Evolutionary conservation across 2,888 invertebrate species (phyloP).

Genomic region (Augochlorella aurata): DNA sequence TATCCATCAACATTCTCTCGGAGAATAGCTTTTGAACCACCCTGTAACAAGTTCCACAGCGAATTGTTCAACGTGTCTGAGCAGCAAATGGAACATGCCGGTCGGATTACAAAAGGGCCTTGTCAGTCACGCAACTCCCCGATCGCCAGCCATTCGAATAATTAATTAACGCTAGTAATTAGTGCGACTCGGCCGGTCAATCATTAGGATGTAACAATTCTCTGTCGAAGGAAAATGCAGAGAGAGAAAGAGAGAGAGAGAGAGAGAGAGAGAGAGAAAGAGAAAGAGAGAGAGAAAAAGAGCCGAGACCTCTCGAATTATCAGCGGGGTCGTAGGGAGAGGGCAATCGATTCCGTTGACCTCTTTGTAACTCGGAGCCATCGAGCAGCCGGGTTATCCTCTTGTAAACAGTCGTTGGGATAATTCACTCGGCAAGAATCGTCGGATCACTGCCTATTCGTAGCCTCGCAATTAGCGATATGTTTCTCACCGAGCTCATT

Average conservation of each 20-base stretch:
- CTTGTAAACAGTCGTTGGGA: constrained; percentile 36
- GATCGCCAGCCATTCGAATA: constrained; percentile 46
- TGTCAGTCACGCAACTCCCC: constrained; percentile 58
- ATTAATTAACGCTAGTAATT: constrained; percentile 56
- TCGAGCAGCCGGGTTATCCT: constrained; percentile 27
- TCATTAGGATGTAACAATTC: not conserved
- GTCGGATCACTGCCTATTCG: not conserved
- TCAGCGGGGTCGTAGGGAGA: constrained; percentile 10
- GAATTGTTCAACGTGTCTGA: not conserved
- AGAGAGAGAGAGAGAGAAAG: not conserved
- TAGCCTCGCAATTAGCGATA: not conserved
- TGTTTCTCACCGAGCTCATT: not conserved
- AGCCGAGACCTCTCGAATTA: constrained; percentile 34
- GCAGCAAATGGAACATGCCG: constrained; percentile 18
- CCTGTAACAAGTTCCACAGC: not conserved
- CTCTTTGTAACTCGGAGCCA: constrained; percentile 44
- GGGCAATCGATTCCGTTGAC: constrained; percentile 63
- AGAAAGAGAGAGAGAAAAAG: not conserved
- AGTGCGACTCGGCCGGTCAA: not conserved
- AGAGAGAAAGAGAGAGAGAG: not conserved
- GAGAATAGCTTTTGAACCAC: no score
- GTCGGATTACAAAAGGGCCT: constrained; percentile 33
- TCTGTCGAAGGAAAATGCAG: not conserved
- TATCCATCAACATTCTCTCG: not conserved
- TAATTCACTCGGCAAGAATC: not conserved